phyloP scores from a whole-genome alignment of 2,797 vertebrate genomes.

The Sebastes hopkinsi region DNA sequence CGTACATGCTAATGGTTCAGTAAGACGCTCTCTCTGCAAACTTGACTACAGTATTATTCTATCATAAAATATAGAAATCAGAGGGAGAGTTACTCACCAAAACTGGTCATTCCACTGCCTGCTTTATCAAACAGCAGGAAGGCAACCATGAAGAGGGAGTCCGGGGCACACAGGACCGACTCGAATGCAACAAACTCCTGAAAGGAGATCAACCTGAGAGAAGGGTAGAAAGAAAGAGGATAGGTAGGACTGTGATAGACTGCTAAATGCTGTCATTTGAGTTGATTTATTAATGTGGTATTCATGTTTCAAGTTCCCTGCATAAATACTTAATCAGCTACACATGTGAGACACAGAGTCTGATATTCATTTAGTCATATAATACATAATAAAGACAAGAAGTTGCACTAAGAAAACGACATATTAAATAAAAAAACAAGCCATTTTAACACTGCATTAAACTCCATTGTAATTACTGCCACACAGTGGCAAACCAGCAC shows the following conservation, averaged over 20 bases:
- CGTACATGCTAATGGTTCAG: not conserved
- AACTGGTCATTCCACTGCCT: conserved; percentile 86
- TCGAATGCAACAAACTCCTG: conserved; percentile 91
- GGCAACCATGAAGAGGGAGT: conserved; percentile 88
- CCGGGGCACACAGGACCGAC: conserved; percentile 88
- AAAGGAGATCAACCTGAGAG: conserved; percentile 88
- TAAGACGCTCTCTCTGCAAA: not conserved
- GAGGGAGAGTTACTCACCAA: conserved; percentile 80
- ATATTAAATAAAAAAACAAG: conserved; percentile 48
- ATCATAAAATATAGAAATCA: conserved; percentile 2
- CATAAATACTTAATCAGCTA: conserved; percentile 40
- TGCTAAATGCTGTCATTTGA: conserved; percentile 12
- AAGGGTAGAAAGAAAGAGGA: conserved; percentile 5
- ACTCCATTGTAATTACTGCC: conserved; percentile 48
- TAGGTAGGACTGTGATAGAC: conserved; percentile 36
- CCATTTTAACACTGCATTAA: conserved; percentile 53
- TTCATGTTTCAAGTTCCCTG: conserved; percentile 17
- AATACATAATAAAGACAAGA: conserved; percentile 35
- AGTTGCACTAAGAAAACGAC: conserved; percentile 40
- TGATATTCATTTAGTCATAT: conserved; percentile 29
- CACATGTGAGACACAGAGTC: conserved; percentile 27
- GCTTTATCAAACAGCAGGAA: conserved; percentile 92
- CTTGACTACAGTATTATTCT: not conserved
- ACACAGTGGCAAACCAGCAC: conserved; percentile 63
- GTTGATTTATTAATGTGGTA: conserved; percentile 12